Conservation (phyloP, 2,113 vertebrate genomes). For the Crotalus helleri region DNA sequence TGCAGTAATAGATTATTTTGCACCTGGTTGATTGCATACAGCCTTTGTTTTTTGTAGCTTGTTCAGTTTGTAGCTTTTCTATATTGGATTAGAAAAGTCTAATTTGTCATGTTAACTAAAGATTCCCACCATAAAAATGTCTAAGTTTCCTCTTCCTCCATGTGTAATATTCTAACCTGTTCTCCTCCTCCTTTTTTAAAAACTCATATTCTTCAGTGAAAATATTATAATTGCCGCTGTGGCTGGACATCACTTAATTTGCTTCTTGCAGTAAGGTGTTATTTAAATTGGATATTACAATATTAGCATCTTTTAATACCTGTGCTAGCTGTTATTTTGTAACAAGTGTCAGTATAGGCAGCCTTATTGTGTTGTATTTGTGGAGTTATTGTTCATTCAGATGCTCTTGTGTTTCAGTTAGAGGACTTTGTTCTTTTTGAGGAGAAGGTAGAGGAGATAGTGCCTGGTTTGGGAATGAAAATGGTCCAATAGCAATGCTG, state of each 20-base stretch:
- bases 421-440: not conserved
- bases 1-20: not conserved
- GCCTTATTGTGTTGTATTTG: not conserved
- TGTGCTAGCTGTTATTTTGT: not conserved
- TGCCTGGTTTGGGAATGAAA: not conserved
- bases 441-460: not conserved
- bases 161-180: not conserved
- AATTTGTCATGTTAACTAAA: not conserved
- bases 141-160: not conserved
- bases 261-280: not conserved
- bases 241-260: not conserved
- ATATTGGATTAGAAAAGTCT: conserved; percentile 28
- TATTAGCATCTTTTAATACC: not conserved
- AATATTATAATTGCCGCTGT: not conserved
- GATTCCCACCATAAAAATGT: not conserved
- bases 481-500: not conserved
- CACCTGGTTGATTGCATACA: not conserved
- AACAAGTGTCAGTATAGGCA: not conserved
- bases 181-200: not conserved
- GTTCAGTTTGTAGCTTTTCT: not conserved
- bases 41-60: conserved; percentile 11
- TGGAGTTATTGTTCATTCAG: not conserved
- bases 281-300: not conserved
- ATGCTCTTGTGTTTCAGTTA: not conserved
- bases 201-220: not conserved